Conservation (phyloP, 1,140 invertebrate species). For the Carposina sasakii region DNA sequence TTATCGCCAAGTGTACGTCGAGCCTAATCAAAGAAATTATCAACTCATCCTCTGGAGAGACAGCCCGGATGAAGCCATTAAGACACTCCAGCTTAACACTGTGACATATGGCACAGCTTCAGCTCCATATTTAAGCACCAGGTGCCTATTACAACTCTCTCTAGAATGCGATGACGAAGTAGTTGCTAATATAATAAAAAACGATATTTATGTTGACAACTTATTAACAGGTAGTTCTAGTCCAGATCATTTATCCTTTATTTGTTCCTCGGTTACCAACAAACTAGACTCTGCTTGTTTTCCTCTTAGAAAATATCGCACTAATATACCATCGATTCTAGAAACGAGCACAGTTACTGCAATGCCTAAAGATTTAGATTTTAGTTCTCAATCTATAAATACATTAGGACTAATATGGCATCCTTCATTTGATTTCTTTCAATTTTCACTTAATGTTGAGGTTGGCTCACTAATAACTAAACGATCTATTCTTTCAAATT, state of each 20-base stretch:
- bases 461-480: constrained; percentile 9
- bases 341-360: not conserved
- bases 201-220: constrained; percentile 57
- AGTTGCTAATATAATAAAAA: constrained; percentile 20
- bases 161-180: constrained; percentile 1
- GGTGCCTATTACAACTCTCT: constrained; percentile 14
- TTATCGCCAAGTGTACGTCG: constrained; percentile 30
- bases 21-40: constrained; percentile 19
- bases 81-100: constrained; percentile 13
- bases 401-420: constrained; percentile 18
- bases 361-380: not conserved
- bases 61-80: not conserved
- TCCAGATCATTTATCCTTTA: constrained; percentile 29
- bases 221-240: constrained; percentile 37
- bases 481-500: constrained; percentile 12
- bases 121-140: constrained; percentile 14
- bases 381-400: constrained; percentile 4
- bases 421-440: constrained; percentile 11
- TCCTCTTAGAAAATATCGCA: constrained; percentile 22
- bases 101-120: constrained; percentile 20
- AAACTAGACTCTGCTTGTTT: constrained; percentile 15
- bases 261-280: constrained; percentile 13
- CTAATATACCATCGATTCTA: constrained; percentile 22
- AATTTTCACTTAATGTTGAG: constrained; percentile 4
- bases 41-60: constrained; percentile 24